phyloP scores from a whole-genome alignment of 1,140 invertebrate species.

The Hesperophylax magnus region DNA sequence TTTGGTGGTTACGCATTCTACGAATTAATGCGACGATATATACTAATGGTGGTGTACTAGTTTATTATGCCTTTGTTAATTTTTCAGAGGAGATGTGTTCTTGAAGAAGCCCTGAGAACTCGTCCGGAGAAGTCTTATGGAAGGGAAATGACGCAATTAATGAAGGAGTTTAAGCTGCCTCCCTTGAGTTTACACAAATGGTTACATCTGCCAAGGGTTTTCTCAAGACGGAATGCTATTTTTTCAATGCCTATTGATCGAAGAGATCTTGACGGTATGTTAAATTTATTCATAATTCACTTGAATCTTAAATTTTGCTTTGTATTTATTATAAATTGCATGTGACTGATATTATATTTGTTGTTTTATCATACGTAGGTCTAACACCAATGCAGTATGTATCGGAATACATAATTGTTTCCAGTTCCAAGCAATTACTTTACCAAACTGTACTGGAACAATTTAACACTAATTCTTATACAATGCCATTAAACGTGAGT shows the following conservation, averaged over 20 bases:
- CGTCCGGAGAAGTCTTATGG: slow-evolving; percentile 64
- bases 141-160: slow-evolving; percentile 63
- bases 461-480: slow-evolving; percentile 62
- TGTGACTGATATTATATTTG: too few species aligned
- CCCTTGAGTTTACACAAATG: slow-evolving; percentile 68
- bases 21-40: too few species aligned
- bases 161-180: slow-evolving; percentile 60
- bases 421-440: slow-evolving; percentile 75
- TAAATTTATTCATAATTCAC: slow-evolving; percentile 22
- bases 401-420: slow-evolving; percentile 72
- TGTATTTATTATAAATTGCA: too few species aligned
- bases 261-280: slow-evolving; percentile 70
- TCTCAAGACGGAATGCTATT: slow-evolving; percentile 75
- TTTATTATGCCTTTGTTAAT: neutral
- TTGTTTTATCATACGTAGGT: slow-evolving; percentile 60
- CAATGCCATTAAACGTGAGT: slow-evolving; percentile 64
- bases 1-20: too few species aligned
- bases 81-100: slow-evolving; percentile 71
- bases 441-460: slow-evolving; percentile 70
- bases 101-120: slow-evolving; percentile 76
- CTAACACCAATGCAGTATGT: slow-evolving; percentile 77
- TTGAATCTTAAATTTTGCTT: neutral
- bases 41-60: too few species aligned
- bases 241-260: slow-evolving; percentile 78
- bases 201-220: slow-evolving; percentile 75